Base-by-base conservation (phyloP, 2,888 invertebrate genomes). In the Poecilus cupreus region DNA sequence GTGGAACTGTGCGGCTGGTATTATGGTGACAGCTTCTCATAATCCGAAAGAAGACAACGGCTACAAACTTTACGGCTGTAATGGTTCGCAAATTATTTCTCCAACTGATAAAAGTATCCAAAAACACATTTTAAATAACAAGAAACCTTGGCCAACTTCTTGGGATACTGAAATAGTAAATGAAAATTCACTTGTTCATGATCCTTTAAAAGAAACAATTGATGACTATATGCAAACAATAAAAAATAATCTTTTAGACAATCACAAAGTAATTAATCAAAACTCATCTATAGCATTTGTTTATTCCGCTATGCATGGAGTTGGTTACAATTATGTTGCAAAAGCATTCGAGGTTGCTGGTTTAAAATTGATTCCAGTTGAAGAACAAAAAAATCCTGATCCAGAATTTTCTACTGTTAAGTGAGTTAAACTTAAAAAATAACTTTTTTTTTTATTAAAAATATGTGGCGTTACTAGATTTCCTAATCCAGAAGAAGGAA, bases 1-100 rank as follows among this genome's bases (percentile, higher is more conserved):
- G 83, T 93, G 93, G 82, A 92, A 93, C 16, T 95, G 96, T 79
- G 93, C 94, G 0, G 96, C 95, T 86, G 99, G 99, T 51, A 92
- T 98, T n/a, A 98, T 99, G 98, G 97, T 99, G 82, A 99, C 99
- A 0, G 99, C 99, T 0, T 99, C 99, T 0, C 99, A 99, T 88
- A 99, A 99, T 90, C 94, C 98, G 54, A 97, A 96, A 88, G 94
- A 94, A 0, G 99, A 99, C 87, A 99, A 99, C 89, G 99, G 99
- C 0, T 99, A 98, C 87, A 99, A 99, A 91, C 89, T 98, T 4
- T 99, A 98, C 88, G 98, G 97, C 94, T 90, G 92, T 6, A 99
- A 98, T 89, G 97, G 98, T 0, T 95, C 97, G 5, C 99, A 99
- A 93, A 98, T 99, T 83, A 94, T 97, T 82, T 89, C 96, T 0